A percentile compares a stretch with the other conserved stretches of the same genome.
Evolutionary conservation across 2,113 vertebrate genomes (phyloP).

Genomic region (Solea senegalensis): DNA sequence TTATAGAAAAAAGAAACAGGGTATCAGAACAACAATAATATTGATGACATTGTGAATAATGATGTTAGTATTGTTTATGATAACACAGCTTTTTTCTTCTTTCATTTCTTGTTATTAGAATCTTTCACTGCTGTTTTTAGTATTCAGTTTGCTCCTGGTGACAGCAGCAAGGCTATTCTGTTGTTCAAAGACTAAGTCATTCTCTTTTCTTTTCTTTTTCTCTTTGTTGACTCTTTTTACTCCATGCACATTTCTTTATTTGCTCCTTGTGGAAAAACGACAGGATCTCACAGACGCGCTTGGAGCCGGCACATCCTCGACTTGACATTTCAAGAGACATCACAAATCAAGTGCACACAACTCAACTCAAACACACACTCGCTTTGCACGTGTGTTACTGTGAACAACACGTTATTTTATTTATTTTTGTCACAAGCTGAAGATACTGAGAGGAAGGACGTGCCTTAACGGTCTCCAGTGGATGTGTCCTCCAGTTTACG

Average conservation of each 20-base stretch:
- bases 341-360: slow-evolving; percentile 43
- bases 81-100: slow-evolving; percentile 65
- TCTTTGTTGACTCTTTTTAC: slow-evolving; percentile 54
- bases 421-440: slow-evolving; percentile 37
- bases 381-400: slow-evolving; percentile 68
- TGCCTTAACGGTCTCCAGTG: slow-evolving; percentile 78
- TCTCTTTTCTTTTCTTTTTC: slow-evolving; percentile 39
- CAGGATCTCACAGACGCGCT: slow-evolving; percentile 53
- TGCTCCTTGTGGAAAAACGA: slow-evolving; percentile 49
- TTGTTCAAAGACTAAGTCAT: slow-evolving; percentile 65
- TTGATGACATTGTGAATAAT: slow-evolving; percentile 78
- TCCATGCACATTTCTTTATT: slow-evolving; percentile 59
- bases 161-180: slow-evolving; percentile 59
- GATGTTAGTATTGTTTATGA: slow-evolving; percentile 70
- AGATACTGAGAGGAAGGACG: slow-evolving; percentile 69
- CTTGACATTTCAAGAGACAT: slow-evolving; percentile 51
- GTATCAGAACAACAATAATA: slow-evolving; percentile 82
- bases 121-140: slow-evolving; percentile 62
- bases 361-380: slow-evolving; percentile 38
- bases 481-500: slow-evolving; percentile 61
- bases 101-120: slow-evolving; percentile 65
- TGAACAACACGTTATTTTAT: slow-evolving; percentile 57
- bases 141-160: slow-evolving; percentile 48
- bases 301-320: slow-evolving; percentile 45
- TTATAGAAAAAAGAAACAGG: slow-evolving; percentile 77